A percentile compares a stretch with the other conserved stretches of the same genome.
phyloP scores from a whole-genome alignment of 2,797 vertebrate species.

The Chloroceryle amazona region DNA sequence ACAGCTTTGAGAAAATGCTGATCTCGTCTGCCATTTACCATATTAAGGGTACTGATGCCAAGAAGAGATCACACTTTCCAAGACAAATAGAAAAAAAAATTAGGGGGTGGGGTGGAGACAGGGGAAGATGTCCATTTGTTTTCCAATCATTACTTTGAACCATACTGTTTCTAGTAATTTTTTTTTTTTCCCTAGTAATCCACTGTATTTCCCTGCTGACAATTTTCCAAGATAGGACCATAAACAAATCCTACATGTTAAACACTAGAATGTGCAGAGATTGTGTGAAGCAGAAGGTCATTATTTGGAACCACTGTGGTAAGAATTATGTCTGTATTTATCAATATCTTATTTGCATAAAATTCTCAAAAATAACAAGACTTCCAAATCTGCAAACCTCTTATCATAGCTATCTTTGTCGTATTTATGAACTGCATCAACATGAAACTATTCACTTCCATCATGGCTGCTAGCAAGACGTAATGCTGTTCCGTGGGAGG shows the following conservation, averaged over 20 bases:
- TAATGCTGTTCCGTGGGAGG: constrained; percentile 58
- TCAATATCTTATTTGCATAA: not conserved
- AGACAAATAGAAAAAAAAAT: not conserved
- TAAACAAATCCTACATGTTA: not conserved
- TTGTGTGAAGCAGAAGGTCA: not conserved
- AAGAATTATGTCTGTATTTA: not conserved
- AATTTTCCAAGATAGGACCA: not conserved
- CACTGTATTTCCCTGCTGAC: not conserved
- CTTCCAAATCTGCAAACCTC: not conserved
- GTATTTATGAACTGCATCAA: not conserved
- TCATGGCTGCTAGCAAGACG: constrained; percentile 68
- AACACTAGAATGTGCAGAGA: not conserved
- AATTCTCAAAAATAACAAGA: not conserved
- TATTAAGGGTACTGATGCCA: not conserved
- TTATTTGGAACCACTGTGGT: not conserved
- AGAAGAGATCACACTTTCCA: not conserved
- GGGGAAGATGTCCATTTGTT: not conserved
- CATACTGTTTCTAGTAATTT: not conserved
- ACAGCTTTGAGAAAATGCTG: not conserved
- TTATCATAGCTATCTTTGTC: not conserved
- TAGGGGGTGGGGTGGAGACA: fast-evolving
- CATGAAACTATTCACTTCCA: constrained; percentile 25
- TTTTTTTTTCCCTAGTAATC: not conserved
- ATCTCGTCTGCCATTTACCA: not conserved
- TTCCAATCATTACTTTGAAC: not conserved